Evolutionary conservation across 2,113 vertebrate genomes (phyloP).

Genomic region (Oryzias javanicus): DNA sequence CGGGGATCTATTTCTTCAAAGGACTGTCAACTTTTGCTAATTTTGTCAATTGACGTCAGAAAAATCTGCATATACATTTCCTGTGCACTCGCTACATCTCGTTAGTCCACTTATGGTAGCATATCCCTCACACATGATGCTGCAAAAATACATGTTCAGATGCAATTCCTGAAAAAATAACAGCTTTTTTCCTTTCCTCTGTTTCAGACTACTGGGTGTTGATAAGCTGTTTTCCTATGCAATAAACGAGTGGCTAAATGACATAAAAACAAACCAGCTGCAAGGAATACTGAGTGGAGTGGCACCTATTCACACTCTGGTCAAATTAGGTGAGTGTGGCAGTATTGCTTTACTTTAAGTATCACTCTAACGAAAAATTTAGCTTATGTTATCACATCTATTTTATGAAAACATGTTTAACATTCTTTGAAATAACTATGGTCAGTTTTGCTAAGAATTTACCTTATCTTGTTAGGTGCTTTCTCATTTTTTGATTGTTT

Average conservation of each 20-base stretch:
- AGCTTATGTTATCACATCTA: not conserved
- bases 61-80: no score
- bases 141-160: not conserved
- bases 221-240: conserved; percentile 95
- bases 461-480: no score
- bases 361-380: not conserved
- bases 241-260: conserved; percentile 93
- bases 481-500: no score
- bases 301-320: conserved; percentile 94
- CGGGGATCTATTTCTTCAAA: no score
- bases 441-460: no score
- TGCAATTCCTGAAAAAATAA: not conserved
- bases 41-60: no score
- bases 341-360: not conserved
- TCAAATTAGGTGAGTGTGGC: conserved; percentile 87
- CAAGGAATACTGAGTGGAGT: conserved; percentile 95
- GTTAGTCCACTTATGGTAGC: no score
- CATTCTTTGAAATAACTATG: no score
- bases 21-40: no score
- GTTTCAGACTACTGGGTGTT: conserved; percentile 88
- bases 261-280: conserved; percentile 97
- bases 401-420: no score
- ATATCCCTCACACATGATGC: no score
- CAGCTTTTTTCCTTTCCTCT: conserved; percentile 16
- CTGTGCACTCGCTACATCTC: no score